Conservation (phyloP, 35 echinoderm and acorn worm species). For the Lytechinus pictus region DNA sequence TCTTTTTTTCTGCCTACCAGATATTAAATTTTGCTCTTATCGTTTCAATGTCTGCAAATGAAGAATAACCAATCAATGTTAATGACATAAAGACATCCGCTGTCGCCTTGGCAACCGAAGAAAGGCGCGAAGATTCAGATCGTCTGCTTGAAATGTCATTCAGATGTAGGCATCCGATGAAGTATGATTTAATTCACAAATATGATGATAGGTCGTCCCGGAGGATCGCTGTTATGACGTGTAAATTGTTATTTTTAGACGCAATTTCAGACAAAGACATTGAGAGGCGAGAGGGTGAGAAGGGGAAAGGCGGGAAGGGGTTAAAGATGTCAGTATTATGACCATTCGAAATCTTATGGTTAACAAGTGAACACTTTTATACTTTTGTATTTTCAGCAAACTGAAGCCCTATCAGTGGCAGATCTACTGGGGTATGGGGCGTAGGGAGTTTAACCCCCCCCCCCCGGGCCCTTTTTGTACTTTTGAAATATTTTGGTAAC, state of each 20-base stretch:
- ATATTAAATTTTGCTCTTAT: not conserved
- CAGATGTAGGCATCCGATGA: not conserved
- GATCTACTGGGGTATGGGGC: too few relatives aligned
- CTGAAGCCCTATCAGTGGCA: too few relatives aligned
- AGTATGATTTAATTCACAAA: not conserved
- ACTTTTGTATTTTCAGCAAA: too few relatives aligned
- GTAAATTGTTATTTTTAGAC: slow-evolving; percentile 14
- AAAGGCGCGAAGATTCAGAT: slow-evolving; percentile 10
- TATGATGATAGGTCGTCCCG: slow-evolving; percentile 5
- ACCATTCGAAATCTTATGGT: not conserved
- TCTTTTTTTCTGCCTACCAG: too few relatives aligned
- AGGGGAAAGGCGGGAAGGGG: not conserved
- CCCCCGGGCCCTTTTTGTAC: too few relatives aligned
- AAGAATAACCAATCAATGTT: not conserved
- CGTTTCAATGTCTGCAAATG: not conserved
- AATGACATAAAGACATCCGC: slow-evolving; percentile 1
- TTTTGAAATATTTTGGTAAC: too few relatives aligned
- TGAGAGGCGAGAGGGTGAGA: not conserved
- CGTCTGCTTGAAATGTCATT: not conserved
- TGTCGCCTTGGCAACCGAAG: not conserved
- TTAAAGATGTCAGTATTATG: not conserved
- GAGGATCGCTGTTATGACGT: not conserved
- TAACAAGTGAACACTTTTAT: not conserved
- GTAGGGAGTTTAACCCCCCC: too few relatives aligned
- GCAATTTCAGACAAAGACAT: not conserved